Percentiles rank a stretch among this genome's conserved stretches.
Conservation (phyloP, 2,888 invertebrate species). For the Philereme vetulata region DNA sequence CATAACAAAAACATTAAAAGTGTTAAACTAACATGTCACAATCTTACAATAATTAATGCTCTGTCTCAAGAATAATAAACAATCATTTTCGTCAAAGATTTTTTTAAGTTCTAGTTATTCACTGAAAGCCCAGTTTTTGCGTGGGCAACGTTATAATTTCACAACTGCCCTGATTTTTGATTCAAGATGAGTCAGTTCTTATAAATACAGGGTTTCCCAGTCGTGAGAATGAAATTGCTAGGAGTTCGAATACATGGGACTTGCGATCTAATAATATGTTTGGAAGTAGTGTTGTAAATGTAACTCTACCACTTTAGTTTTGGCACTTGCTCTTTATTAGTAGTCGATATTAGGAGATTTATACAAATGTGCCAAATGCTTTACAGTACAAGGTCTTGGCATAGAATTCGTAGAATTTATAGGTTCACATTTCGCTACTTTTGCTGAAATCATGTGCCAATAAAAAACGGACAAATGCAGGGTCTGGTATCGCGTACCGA, state of each 20-base stretch:
- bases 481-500: too few relatives aligned
- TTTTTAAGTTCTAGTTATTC: conserved; percentile 31
- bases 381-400: too few relatives aligned
- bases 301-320: neutral
- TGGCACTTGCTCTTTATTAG: neutral
- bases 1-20: too few relatives aligned
- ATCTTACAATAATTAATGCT: conserved; percentile 3
- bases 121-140: conserved; percentile 17
- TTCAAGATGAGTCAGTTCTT: conserved; percentile 12
- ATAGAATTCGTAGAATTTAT: too few relatives aligned
- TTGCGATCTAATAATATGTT: neutral
- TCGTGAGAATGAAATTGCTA: conserved; percentile 1
- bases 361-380: too few relatives aligned
- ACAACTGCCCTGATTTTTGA: conserved; percentile 28
- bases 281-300: neutral
- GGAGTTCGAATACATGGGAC: neutral
- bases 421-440: too few relatives aligned
- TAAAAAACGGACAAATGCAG: too few relatives aligned
- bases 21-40: neutral
- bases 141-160: conserved; percentile 21
- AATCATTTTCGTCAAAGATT: conserved; percentile 8
- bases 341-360: neutral
- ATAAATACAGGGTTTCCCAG: conserved; percentile 9
- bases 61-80: conserved; percentile 12
- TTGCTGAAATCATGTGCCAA: too few relatives aligned